Conservation (phyloP, 1,140 invertebrate species). For the Leguminivora glycinivorella region DNA sequence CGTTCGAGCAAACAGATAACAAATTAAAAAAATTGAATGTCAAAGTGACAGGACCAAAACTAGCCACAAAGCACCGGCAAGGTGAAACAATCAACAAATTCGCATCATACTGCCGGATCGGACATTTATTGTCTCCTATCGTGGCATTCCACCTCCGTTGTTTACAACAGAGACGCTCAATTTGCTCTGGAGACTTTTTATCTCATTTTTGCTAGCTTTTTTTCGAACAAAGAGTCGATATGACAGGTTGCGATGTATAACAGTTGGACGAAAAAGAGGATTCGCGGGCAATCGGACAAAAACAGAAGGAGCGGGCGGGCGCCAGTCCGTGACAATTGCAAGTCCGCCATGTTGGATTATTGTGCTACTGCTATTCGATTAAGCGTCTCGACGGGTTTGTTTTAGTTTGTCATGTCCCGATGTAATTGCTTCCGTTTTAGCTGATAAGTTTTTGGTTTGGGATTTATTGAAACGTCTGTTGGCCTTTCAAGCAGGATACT, state of each 20-base stretch:
- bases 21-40: conserved; percentile 48
- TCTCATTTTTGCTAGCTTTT: conserved; percentile 54
- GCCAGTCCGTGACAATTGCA: conserved; percentile 75
- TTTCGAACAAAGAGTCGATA: conserved; percentile 73
- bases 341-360: conserved; percentile 72
- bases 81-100: conserved; percentile 73
- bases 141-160: conserved; percentile 74
- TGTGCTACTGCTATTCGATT: conserved; percentile 62
- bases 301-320: conserved; percentile 60
- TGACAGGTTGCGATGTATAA: conserved; percentile 68
- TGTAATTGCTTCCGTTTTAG: conserved; percentile 18
- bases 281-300: conserved; percentile 65
- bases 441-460: conserved; percentile 17
- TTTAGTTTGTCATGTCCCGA: conserved; percentile 34
- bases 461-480: conserved; percentile 5
- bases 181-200: conserved; percentile 76
- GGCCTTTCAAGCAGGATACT: neutral
- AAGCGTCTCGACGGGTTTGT: conserved; percentile 49
- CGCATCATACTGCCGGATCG: conserved; percentile 66
- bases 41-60: conserved; percentile 61
- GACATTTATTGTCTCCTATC: conserved; percentile 77
- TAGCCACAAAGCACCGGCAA: conserved; percentile 55
- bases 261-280: conserved; percentile 65
- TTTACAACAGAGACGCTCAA: conserved; percentile 77
- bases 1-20: conserved; percentile 32